phyloP scores from a whole-genome alignment of 2,888 invertebrate genomes.

The Brachyptera risi region DNA sequence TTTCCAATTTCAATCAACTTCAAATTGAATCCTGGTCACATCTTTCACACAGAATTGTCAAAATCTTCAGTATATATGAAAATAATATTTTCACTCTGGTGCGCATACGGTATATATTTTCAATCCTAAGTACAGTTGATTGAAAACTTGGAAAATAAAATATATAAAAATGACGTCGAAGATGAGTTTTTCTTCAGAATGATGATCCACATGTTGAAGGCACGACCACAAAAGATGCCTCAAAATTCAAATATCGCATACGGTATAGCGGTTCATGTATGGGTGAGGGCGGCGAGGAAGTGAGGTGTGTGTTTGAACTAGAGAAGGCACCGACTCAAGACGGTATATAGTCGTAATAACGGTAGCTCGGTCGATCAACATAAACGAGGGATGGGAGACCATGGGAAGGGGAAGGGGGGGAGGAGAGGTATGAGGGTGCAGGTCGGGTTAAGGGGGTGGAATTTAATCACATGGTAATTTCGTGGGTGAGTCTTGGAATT shows the following conservation, averaged over 20 bases:
- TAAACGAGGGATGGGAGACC: not conserved
- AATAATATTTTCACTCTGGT: no score
- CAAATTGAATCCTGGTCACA: no score
- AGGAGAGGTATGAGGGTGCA: constrained; percentile 1
- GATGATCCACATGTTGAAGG: constrained; percentile 11
- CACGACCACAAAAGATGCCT: constrained; percentile 11
- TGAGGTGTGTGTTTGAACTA: constrained; percentile 4
- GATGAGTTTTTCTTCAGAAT: not conserved
- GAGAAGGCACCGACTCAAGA: constrained; percentile 7
- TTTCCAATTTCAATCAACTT: no score
- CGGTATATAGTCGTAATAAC: constrained; percentile 17
- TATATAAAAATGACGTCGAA: not conserved
- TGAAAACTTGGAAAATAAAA: no score
- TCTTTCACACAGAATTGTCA: no score
- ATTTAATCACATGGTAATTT: constrained; percentile 31
- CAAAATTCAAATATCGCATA: constrained; percentile 14
- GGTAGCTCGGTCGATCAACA: constrained; percentile 10
- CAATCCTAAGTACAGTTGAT: no score
- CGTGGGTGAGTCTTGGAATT: constrained; percentile 21
- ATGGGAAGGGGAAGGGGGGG: constrained; percentile 7
- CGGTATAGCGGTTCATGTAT: not conserved
- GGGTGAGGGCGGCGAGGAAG: not conserved
- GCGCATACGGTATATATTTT: no score
- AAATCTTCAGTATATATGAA: no score
- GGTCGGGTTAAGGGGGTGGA: constrained; percentile 20